Evolutionary conservation across 1,140 invertebrate species (phyloP).

Genomic region (Nephila pilipes): DNA sequence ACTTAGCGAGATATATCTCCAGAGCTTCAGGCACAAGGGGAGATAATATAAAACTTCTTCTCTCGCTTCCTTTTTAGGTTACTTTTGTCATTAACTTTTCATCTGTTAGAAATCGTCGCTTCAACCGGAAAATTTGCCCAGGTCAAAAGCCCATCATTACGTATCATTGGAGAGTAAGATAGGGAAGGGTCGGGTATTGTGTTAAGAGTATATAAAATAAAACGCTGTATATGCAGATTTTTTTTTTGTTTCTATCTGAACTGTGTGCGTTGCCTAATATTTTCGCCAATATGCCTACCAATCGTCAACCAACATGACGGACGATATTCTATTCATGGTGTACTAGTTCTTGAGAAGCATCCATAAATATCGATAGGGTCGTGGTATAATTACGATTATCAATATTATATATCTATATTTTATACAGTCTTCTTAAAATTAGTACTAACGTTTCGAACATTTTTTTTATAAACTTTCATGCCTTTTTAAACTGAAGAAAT

Average conservation of each 20-base stretch:
- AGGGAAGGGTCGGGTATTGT: conserved; percentile 39
- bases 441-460: too few relatives aligned
- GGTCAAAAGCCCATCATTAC: conserved; percentile 74
- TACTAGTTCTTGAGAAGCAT: not conserved
- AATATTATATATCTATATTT: not conserved
- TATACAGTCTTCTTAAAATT: not conserved
- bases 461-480: not conserved
- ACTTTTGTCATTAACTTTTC: conserved; percentile 72
- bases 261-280: not conserved
- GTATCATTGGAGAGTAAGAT: conserved; percentile 60
- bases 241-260: not conserved
- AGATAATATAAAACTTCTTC: conserved; percentile 72
- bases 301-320: not conserved
- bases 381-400: not conserved
- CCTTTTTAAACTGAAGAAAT: not conserved
- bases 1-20: conserved; percentile 55
- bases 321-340: not conserved
- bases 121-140: conserved; percentile 64
- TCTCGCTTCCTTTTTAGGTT: conserved; percentile 67
- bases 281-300: conserved; percentile 3
- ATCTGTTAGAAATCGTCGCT: conserved; percentile 58
- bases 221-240: not conserved
- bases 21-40: conserved; percentile 54
- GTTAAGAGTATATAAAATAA: conserved; percentile 42
- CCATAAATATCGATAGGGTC: not conserved